Percentiles rank a stretch among this genome's conserved stretches.
Conservation (phyloP, 2,113 vertebrate genomes). For the Pontoporia blainvillei region DNA sequence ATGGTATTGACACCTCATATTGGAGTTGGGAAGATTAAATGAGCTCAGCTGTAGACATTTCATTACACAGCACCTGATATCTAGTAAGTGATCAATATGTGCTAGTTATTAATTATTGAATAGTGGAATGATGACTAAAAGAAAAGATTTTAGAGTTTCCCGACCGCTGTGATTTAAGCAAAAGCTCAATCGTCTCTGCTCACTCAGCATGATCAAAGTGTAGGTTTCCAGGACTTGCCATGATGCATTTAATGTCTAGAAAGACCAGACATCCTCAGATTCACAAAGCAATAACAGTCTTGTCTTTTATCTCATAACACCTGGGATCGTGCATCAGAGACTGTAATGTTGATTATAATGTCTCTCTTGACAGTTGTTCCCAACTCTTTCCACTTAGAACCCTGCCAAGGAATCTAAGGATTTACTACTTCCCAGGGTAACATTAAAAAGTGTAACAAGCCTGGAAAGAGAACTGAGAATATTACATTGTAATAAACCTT, state of each 20-base stretch:
- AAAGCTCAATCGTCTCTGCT: background rate
- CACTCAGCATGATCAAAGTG: background rate
- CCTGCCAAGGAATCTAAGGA: background rate
- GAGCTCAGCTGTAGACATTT: background rate
- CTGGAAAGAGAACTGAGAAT: background rate
- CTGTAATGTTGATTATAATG: background rate
- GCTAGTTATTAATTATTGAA: background rate
- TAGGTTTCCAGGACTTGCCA: background rate
- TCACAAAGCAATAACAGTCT: background rate
- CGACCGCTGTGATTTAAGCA: background rate
- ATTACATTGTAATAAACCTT: constrained; percentile 11
- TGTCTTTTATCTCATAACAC: background rate
- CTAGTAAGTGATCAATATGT: background rate
- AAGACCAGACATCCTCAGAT: background rate
- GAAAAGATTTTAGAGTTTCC: background rate
- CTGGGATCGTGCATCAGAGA: background rate
- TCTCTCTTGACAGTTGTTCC: background rate
- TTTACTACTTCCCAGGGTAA: background rate
- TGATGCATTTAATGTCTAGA: background rate
- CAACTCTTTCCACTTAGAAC: background rate
- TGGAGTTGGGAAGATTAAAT: background rate
- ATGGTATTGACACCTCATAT: background rate
- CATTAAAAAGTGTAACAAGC: constrained; percentile 20
- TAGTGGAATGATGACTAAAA: background rate
- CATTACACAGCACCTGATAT: background rate